A percentile compares a stretch with the other conserved stretches of the same genome.
phyloP scores from a whole-genome alignment of 2,888 invertebrate genomes.

The Flexamia atlantica region DNA sequence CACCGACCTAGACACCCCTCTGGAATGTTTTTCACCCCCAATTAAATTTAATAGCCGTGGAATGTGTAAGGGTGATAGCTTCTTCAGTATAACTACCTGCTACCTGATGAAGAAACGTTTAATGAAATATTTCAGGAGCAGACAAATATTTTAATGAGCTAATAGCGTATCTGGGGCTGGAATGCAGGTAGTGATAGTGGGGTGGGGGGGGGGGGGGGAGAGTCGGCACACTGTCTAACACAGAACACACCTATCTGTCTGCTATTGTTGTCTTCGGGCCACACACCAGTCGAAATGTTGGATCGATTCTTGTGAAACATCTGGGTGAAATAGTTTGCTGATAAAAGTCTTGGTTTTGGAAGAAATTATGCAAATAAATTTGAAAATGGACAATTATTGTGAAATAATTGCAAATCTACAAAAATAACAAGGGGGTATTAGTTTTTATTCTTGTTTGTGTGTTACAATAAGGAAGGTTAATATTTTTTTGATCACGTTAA shows the following conservation, averaged over 20 bases:
- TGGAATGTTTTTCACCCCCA: not conserved
- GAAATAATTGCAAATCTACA: too few species aligned
- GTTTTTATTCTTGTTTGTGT: too few species aligned
- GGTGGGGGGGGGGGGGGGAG: not conserved
- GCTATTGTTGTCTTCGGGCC: slow-evolving; percentile 13
- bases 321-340: too few species aligned
- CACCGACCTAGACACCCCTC: not conserved
- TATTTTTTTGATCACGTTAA: too few species aligned
- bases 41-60: slow-evolving; percentile 1
- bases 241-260: not conserved
- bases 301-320: not conserved
- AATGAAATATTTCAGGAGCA: slow-evolving; percentile 41
- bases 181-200: slow-evolving; percentile 19
- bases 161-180: slow-evolving; percentile 32
- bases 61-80: not conserved
- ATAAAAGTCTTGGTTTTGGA: too few species aligned
- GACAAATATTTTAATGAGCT: slow-evolving; percentile 49
- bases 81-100: not conserved
- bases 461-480: too few species aligned
- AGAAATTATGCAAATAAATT: too few species aligned
- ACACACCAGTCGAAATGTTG: not conserved
- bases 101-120: slow-evolving; percentile 1
- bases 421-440: too few species aligned
- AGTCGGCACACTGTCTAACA: slow-evolving; percentile 12
- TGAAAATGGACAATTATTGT: too few species aligned